Base-by-base conservation (phyloP, 2,888 invertebrate genomes). In the Leptopilina drosophilae region DNA sequence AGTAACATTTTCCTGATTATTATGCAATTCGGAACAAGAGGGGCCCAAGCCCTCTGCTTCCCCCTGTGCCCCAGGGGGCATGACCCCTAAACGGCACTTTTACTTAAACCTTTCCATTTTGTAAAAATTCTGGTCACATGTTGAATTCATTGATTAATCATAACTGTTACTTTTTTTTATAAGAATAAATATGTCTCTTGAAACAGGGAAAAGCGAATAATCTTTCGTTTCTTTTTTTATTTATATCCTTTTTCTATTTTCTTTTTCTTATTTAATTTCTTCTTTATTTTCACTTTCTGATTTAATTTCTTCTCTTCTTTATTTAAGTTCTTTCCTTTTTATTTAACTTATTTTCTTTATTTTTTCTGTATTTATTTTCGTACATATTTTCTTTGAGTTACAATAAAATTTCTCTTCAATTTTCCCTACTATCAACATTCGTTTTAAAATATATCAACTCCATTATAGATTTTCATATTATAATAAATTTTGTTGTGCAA, bases 31-130 rank as follows among this genome's bases (percentile, higher is more conserved):
- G 69, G 91, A 89, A 87, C 90, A 90, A 80, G 90, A 89, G 82
- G 91, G 90, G 84, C 88, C 90, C 82, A 90, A 85, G 88, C 89
- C 90, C 90, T 91, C 91, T 85, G 88, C 85, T 84, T 88, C 90
- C 77, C 87, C 87, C 82, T 88, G 89, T 80, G 91, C 89, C 86
- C 91, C 91, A 77, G 89, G 91, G 90, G 90, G 90, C 91, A 91
- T 91, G 88, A 84, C 89, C 86, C 86, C 87, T 87, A 85, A 85
- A 78, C 77, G 65, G 75, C 46, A 77, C 75, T 79, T 64, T 81
- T 83, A 83, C 80, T 81, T 82, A 81, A 78, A 78, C 79, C 84
- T 79, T 78, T 81, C 81, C 84, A 81, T 82, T 49, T 76, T 76
- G 75, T 33, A 49, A 42, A 59, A 78, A 40, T 73, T 56, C 56